These are phyloP conservation scores for Trypoxylon attenuatum DNA, from an alignment of 2,888 invertebrate species.

Conservation along the genomic window DNA sequence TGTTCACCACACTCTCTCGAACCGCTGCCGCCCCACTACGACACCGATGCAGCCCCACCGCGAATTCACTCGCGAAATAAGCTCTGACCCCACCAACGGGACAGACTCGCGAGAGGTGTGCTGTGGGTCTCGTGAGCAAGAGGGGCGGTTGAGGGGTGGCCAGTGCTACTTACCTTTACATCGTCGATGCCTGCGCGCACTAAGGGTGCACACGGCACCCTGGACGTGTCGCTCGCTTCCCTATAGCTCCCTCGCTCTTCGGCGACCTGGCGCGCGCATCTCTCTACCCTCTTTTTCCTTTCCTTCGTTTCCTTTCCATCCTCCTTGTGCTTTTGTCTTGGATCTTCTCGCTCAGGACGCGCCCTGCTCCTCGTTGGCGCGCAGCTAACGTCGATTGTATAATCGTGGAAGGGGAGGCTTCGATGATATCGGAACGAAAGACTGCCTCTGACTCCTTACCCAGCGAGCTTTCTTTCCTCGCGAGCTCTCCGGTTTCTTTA, in stretches of 20 bases:
- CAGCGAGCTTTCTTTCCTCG: too few relatives aligned
- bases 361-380: conserved; percentile 16
- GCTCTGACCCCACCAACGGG: conserved; percentile 7
- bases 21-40: conserved; percentile 26
- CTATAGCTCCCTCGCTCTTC: not conserved
- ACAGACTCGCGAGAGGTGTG: conserved; percentile 1
- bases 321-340: conserved; percentile 5
- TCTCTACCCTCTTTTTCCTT: not conserved
- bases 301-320: not conserved
- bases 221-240: conserved; percentile 7
- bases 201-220: conserved; percentile 36
- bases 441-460: conserved; percentile 44
- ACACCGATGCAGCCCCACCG: conserved; percentile 20
- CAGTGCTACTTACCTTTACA: conserved; percentile 55
- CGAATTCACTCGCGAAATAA: conserved; percentile 36
- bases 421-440: conserved; percentile 57
- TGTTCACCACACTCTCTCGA: too few relatives aligned
- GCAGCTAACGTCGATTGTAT: conserved; percentile 58
- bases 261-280: not conserved
- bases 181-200: conserved; percentile 59
- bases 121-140: not conserved
- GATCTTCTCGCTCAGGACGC: not conserved
- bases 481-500: conserved; percentile 24
- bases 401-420: conserved; percentile 48
- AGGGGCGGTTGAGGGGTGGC: conserved; percentile 36